Percentiles rank a stretch among this genome's conserved stretches.
Conservation (phyloP, 2,113 vertebrate species). For the Anseranas semipalmata region DNA sequence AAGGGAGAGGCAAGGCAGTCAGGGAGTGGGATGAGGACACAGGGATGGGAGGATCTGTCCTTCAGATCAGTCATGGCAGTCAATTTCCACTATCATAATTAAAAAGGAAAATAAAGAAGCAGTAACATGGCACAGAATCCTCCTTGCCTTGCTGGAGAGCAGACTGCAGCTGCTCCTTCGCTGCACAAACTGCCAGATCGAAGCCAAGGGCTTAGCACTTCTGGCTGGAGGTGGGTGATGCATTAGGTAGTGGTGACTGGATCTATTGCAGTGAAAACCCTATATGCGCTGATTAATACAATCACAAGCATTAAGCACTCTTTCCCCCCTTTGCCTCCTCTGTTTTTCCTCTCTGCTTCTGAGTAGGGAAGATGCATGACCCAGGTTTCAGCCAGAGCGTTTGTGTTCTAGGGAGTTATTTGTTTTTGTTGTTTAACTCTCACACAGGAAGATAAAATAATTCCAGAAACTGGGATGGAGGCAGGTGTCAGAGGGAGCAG, state of each 20-base stretch:
- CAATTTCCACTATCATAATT: background rate
- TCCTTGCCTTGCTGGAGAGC: conserved; percentile 6
- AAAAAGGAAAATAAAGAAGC: conserved; percentile 24
- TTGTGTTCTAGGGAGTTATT: background rate
- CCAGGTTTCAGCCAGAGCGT: background rate
- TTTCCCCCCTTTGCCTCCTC: background rate
- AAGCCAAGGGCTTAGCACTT: background rate
- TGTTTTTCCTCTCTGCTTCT: background rate
- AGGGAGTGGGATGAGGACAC: background rate
- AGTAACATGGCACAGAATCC: conserved; percentile 12
- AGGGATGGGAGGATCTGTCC: background rate
- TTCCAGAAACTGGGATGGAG: background rate
- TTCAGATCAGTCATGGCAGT: background rate
- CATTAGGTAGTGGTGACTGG: background rate
- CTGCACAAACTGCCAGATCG: background rate
- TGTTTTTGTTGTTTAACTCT: background rate
- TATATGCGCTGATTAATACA: background rate
- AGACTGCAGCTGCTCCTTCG: background rate
- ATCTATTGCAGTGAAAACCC: background rate
- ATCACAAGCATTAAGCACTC: background rate
- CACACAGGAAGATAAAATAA: background rate
- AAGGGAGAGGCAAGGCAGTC: background rate
- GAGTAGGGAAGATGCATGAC: background rate
- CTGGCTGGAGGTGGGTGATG: background rate
- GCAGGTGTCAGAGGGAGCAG: background rate